Conservation (phyloP, 2,888 invertebrate species). For the Drosophila mercatorum region DNA sequence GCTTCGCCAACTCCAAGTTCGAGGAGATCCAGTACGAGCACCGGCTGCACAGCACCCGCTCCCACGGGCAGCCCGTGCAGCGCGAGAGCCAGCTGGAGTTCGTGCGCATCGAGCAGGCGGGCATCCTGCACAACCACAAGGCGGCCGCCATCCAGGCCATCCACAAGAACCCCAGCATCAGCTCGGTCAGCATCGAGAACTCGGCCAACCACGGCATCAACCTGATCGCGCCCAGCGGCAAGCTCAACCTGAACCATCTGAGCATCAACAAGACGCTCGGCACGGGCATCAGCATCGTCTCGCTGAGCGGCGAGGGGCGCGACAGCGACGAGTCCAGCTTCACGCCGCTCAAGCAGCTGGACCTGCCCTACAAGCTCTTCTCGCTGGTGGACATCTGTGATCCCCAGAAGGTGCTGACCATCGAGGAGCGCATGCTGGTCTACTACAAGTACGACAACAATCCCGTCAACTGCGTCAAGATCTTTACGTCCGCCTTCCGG, state of each 20-base stretch:
- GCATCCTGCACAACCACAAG: slow-evolving; percentile 97
- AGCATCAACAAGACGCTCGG: slow-evolving; percentile 93
- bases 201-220: slow-evolving; percentile 97
- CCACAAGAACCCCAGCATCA: slow-evolving; percentile 92
- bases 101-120: slow-evolving; percentile 95
- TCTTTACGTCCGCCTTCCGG: slow-evolving; percentile 93
- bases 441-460: slow-evolving; percentile 99
- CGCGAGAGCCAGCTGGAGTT: slow-evolving; percentile 92
- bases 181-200: slow-evolving; percentile 92
- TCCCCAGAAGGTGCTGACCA: slow-evolving; percentile 94
- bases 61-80: slow-evolving; percentile 89
- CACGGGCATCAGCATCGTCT: slow-evolving; percentile 94
- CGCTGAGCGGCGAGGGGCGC: slow-evolving; percentile 96
- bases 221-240: slow-evolving; percentile 93
- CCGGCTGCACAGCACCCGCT: slow-evolving; percentile 91
- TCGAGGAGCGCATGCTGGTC: slow-evolving; percentile 95
- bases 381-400: slow-evolving; percentile 98
- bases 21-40: slow-evolving; percentile 94
- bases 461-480: slow-evolving; percentile 98
- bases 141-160: slow-evolving; percentile 96
- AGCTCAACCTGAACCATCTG: slow-evolving; percentile 91
- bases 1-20: slow-evolving; percentile 95
- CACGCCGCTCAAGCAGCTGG: slow-evolving; percentile 91
- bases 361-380: slow-evolving; percentile 95
- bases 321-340: slow-evolving; percentile 95